Evolutionary conservation across 2,888 invertebrate genomes (phyloP), one percentile per base, ranked within the genome.

Genomic region (Parnassius smintheus): DNA sequence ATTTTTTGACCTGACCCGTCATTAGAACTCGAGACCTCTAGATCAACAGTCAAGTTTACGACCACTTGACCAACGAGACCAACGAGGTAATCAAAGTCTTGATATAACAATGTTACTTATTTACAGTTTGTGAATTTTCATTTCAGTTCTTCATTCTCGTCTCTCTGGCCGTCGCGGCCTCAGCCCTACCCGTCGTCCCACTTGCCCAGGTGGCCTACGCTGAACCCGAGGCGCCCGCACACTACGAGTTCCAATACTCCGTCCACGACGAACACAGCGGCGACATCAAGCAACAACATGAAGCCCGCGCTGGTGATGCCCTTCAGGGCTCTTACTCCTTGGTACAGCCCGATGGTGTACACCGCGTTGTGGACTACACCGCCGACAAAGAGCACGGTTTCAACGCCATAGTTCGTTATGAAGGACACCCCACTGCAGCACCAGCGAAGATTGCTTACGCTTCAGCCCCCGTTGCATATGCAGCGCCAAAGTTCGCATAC

Each of bases 311-410:
- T 66, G 91, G 91, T 3, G 88, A 92, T 72, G 77, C 73, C 65
- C 88, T 91, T 53, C 88, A 88, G 56, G 91, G 92, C 65, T 87
- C 83, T 42, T 91, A 92, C 82, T 89, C 91, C 4, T 82, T 92
- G n/a, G 78, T 92, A 49, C 91, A 92, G 65, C 90, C 91, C 65
- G 91, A 92, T 56, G 91, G 92, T 1, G 82, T 85, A 50, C 82
- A 77, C 71, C 86, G 91, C 67, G 83, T 91, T 66, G 91, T 91
- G 8, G 88, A 90, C 64, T 91, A 91, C 82, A 83, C 86, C 72
- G 75, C 90, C 22, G 90, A 91, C 75, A 80, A 82, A 58, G 82
- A 75, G 65, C 73, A 86, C 73, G 92, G 92, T 52, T 92, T 91
- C 81, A 90, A 88, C 78, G 91, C 92, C 46, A 72, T 78, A 63